Evolutionary conservation across 2,888 invertebrate species (phyloP), one percentile per base, ranked within the genome.

Genomic region (Phlogophora meticulosa): DNA sequence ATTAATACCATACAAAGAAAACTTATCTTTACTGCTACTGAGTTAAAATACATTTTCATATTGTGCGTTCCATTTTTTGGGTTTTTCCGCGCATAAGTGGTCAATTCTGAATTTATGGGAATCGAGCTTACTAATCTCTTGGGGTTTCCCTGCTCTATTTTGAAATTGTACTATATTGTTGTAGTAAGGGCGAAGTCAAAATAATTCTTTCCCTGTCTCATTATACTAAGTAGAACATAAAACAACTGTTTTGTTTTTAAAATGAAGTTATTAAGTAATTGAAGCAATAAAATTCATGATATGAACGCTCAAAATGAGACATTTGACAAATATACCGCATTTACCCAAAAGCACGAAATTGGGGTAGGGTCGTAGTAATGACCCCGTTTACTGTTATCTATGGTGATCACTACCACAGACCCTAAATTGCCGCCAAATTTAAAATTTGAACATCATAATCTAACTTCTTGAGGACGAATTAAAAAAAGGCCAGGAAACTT

Each of bases 361-460:
- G 65, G 69, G 87, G 90, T 84, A 87, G 92, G 92, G 91, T 91
- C 89, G 86, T 87, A 85, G 85, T 93, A 94, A 94, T 94, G 92
- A 92, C 92, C 91, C 88, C 91, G 88, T 93, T 91, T 92, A 91
- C 90, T 85, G 91, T 91, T 94, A 94, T 93, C 93, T 91, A 82
- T 85, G 86, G 80, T 86, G 88, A 94, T 93, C 91, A 91, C 90
- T 88, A 89, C 92, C 88, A 90, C 87, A 85, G 87, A 85, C 88
- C 86, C 89, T 86, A 87, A 88, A 92, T 90, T 84, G 87, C 92
- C 88, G 90, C 90, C 91, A 91, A 94, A 93, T 94, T 94, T 90
- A 86, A 93, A 93, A 92, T 90, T 92, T 88, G 89, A 92, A 95
- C 91, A 90, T 92, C 94, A 94, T 95, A 95, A 95, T 94, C 93